phyloP scores from a whole-genome alignment of 2,888 invertebrate genomes.

The Nowickia ferox region DNA sequence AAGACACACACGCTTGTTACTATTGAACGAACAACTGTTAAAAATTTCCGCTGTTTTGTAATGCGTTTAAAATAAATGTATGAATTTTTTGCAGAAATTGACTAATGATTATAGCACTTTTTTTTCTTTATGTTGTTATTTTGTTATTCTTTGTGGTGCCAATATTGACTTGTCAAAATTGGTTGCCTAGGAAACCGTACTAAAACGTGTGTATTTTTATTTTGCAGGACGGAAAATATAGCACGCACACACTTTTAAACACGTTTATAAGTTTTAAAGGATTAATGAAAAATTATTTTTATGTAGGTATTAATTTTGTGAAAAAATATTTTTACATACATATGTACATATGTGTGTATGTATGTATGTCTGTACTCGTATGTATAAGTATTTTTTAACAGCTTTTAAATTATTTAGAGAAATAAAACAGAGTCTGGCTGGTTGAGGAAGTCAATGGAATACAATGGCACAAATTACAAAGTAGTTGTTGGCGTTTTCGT shows the following conservation, averaged over 20 bases:
- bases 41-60: constrained; percentile 60
- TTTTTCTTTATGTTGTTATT: constrained; percentile 25
- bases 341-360: no score
- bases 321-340: constrained; percentile 29
- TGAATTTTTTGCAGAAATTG: constrained; percentile 33
- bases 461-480: constrained; percentile 57
- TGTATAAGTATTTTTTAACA: no score
- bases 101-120: constrained; percentile 36
- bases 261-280: constrained; percentile 47
- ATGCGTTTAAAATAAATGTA: constrained; percentile 31
- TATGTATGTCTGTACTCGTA: no score
- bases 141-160: constrained; percentile 44
- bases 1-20: constrained; percentile 2
- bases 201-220: constrained; percentile 32
- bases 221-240: constrained; percentile 15
- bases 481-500: constrained; percentile 46
- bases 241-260: constrained; percentile 38
- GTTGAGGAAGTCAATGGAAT: constrained; percentile 67
- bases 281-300: constrained; percentile 36
- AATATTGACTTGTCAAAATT: constrained; percentile 58
- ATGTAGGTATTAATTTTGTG: constrained; percentile 57
- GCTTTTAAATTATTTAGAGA: constrained; percentile 33
- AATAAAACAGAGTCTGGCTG: constrained; percentile 42
- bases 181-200: constrained; percentile 66
- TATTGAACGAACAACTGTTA: constrained; percentile 35